Conservation (phyloP, 2,113 vertebrate genomes). For the Suricata suricatta region DNA sequence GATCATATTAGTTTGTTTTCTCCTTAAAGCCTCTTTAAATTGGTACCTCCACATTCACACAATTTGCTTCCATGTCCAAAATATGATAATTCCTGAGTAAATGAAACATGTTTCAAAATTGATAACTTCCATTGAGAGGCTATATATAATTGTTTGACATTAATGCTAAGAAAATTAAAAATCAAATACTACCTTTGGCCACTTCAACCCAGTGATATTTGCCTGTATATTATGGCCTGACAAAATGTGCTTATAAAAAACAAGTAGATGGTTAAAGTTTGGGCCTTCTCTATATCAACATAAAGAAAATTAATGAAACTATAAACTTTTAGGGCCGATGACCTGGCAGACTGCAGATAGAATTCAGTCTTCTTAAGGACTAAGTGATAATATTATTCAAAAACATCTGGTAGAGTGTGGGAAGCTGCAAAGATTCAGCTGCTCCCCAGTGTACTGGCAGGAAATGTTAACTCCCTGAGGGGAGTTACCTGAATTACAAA, state of each 20-base stretch:
- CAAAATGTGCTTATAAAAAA: slow-evolving; percentile 33
- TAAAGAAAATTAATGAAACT: slow-evolving; percentile 70
- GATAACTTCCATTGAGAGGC: background rate
- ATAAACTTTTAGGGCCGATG: slow-evolving; percentile 44
- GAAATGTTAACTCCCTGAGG: too few relatives aligned
- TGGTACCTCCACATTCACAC: background rate
- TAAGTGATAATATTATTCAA: slow-evolving; percentile 58
- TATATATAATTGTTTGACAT: slow-evolving; percentile 19
- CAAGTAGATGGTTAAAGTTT: background rate
- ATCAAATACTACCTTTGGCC: background rate
- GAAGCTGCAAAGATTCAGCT: too few relatives aligned
- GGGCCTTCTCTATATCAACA: background rate
- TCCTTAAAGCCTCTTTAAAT: background rate
- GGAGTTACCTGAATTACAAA: too few relatives aligned
- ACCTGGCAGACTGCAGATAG: background rate
- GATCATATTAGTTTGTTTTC: background rate
- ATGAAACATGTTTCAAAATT: background rate
- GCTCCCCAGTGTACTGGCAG: too few relatives aligned
- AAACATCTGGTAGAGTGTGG: slow-evolving; percentile 36
- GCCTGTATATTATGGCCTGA: background rate
- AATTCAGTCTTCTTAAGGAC: slow-evolving; percentile 46
- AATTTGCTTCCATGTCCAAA: background rate
- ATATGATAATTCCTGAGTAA: background rate
- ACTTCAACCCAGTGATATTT: background rate
- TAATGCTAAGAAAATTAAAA: slow-evolving; percentile 16